Evolutionary conservation across 2,888 invertebrate species (phyloP), one percentile per base, ranked within the genome.

Genomic region (Ypsolopha sequella): DNA sequence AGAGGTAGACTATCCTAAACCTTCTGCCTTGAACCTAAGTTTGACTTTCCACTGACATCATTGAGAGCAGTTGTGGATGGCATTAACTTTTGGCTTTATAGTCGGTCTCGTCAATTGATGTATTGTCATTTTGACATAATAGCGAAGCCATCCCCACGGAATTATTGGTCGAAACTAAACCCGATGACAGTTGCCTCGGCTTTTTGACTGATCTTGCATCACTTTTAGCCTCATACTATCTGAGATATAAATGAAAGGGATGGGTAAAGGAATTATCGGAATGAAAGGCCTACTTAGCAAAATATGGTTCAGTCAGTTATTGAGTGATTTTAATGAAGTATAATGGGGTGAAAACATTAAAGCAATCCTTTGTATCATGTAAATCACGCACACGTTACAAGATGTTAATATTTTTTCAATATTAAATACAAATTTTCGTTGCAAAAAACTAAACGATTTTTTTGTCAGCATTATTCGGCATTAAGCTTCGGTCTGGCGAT

Each of bases 101-200:
- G 80, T 71, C 76, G 81, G 80, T 75, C 80, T 76, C 76, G 82
- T 85, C 85, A 84, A 86, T 85, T 81, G 78, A 77, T 81, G 78
- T 82, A 84, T 86, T 85, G 82, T 86, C 79, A 84, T 79, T 78
- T 76, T 76, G 80, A 81, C 80, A 86, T 84, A 85, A 85, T 85
- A 85, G 85, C 70, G 60, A 66, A 76, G 70, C 77, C 81, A 84
- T 82, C 82, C 80, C 77, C 68, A 72, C 67, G 70, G 73, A 68
- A 73, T 79, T 81, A 82, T 82, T 85, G 81, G 81, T 80, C 72
- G 76, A 79, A 80, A 79, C 72, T 76, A 80, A 81, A 75, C 72
- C 70, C 66, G 76, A 80, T 73, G 79, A 82, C 81, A 82, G 80
- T 76, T 76, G 72, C 73, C 66, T 68, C 66, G 64, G 63, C 60